phyloP scores from a whole-genome alignment of 2,888 invertebrate genomes.

The Iphiclides podalirius region DNA sequence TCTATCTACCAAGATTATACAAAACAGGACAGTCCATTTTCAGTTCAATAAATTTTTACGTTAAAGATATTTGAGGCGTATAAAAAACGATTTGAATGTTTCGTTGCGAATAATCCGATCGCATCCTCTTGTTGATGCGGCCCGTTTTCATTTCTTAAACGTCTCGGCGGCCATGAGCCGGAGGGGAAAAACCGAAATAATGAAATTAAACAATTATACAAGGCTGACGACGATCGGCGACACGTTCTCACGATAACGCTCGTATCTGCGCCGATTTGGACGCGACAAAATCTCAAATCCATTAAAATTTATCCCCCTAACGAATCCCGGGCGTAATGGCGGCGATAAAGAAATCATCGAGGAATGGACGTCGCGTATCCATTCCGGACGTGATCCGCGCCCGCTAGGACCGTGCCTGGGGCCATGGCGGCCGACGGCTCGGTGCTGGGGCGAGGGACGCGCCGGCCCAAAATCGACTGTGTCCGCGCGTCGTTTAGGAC shows the following conservation, averaged over 20 bases:
- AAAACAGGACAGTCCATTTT: too few species aligned
- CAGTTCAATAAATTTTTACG: too few species aligned
- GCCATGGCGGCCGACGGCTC: slow-evolving; percentile 17
- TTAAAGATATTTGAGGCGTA: too few species aligned
- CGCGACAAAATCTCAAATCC: slow-evolving; percentile 32
- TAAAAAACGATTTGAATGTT: too few species aligned
- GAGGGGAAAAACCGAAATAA: background rate
- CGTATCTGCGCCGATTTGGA: slow-evolving; percentile 10
- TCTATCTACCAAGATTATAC: too few species aligned
- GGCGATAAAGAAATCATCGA: slow-evolving; percentile 52
- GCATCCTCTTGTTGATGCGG: too few species aligned
- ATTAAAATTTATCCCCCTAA: slow-evolving; percentile 26
- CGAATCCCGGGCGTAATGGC: slow-evolving; percentile 33
- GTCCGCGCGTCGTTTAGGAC: background rate
- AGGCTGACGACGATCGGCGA: background rate
- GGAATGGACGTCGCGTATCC: slow-evolving; percentile 37
- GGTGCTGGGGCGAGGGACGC: background rate
- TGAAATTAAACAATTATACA: slow-evolving; percentile 16
- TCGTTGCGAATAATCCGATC: too few species aligned
- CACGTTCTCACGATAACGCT: slow-evolving; percentile 7
- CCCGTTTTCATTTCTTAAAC: too few species aligned
- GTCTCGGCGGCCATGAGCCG: too few species aligned
- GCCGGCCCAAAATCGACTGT: background rate
- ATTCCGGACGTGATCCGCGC: slow-evolving; percentile 40
- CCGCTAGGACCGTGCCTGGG: slow-evolving; percentile 35